These are phyloP conservation scores for Pantherophis guttatus DNA, from an alignment of 2,113 vertebrate genomes.

Conservation along the genomic window DNA sequence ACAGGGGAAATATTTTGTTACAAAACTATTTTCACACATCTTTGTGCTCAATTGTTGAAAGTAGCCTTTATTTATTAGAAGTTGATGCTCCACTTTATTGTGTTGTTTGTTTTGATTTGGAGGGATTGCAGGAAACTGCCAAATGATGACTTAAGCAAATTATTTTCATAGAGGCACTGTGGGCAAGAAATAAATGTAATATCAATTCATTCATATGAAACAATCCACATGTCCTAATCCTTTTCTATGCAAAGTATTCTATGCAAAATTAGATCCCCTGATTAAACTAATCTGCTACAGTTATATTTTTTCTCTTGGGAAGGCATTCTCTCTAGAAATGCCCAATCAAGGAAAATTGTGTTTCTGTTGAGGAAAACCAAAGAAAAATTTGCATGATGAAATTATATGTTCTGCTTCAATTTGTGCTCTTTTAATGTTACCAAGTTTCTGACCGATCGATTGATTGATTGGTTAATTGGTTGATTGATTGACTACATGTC, in stretches of 20 bases:
- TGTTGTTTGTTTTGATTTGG: neutral
- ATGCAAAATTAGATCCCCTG: neutral
- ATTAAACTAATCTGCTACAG: neutral
- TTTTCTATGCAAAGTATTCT: constrained; percentile 15
- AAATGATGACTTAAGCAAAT: neutral
- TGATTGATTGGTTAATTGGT: neutral
- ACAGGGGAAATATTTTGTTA: neutral
- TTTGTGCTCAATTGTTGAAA: neutral
- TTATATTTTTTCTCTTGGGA: neutral
- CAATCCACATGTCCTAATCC: neutral
- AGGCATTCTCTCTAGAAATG: neutral
- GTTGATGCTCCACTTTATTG: neutral
- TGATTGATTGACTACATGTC: neutral
- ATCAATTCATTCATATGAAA: constrained; percentile 1
- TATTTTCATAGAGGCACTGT: neutral
- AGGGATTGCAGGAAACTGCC: neutral
- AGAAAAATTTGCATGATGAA: neutral
- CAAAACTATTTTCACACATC: neutral
- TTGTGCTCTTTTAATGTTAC: neutral
- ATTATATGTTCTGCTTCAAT: neutral
- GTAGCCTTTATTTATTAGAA: neutral
- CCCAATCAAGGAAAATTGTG: neutral
- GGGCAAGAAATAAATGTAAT: constrained; percentile 7
- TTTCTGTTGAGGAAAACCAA: neutral
- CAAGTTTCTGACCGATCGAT: neutral